These are phyloP conservation scores for Ptychadena robeensis DNA, from an alignment of 2,797 vertebrate species.

Conservation along the genomic window DNA sequence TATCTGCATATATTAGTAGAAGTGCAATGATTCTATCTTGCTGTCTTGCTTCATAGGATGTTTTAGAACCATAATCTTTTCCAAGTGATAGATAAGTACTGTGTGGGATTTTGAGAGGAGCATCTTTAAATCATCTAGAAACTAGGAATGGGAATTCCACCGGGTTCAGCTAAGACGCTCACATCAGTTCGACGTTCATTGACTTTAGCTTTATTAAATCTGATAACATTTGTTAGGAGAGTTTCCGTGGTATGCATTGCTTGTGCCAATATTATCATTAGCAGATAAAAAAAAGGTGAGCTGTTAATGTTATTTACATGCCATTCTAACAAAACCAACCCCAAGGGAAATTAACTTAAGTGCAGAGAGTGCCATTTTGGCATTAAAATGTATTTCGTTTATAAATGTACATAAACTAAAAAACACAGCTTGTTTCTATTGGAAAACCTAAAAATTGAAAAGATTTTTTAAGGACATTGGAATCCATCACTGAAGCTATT, in stretches of 20 bases:
- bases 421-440: background rate
- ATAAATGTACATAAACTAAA: background rate
- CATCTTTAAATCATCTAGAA: slow-evolving; percentile 23
- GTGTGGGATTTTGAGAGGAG: background rate
- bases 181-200: slow-evolving; percentile 44
- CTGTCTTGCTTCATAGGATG: slow-evolving; percentile 10
- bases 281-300: slow-evolving; percentile 61
- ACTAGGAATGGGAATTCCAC: slow-evolving; percentile 7
- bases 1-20: slow-evolving; percentile 8
- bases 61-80: slow-evolving; percentile 14
- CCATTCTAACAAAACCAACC: slow-evolving; percentile 29
- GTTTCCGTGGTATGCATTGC: slow-evolving; percentile 51
- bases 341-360: background rate
- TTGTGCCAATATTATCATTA: slow-evolving; percentile 57
- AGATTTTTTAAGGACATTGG: background rate
- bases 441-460: background rate
- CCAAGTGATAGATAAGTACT: slow-evolving; percentile 2
- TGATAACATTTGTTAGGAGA: slow-evolving; percentile 49
- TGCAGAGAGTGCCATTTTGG: background rate
- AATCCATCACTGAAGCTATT: background rate
- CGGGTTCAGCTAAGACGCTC: slow-evolving; percentile 18
- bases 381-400: background rate
- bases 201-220: slow-evolving; percentile 62
- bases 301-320: slow-evolving; percentile 20
- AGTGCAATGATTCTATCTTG: background rate